Base-by-base conservation (phyloP, 2,888 invertebrate species). In the Drosophila subquinaria region DNA sequence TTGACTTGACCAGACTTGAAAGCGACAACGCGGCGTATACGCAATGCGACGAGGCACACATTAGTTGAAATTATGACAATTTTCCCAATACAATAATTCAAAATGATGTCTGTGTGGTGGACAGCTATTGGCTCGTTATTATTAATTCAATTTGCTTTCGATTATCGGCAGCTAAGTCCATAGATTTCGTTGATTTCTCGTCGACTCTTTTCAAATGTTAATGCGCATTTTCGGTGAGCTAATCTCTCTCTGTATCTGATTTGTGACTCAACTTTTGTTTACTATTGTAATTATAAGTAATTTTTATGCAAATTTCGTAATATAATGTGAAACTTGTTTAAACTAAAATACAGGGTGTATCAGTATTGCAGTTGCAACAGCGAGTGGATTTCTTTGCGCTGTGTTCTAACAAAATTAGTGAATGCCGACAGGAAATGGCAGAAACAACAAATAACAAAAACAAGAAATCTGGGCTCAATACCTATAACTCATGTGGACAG, bases 61-160 rank as follows among this genome's bases (percentile, higher is more conserved):
- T 89, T 84, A 81, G 85, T 78, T 73, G 78, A 89, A 87, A 89
- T 87, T 89, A 87, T 89, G 88, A 83, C 89, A 81, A 83, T 87
- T 86, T 88, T 73, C 53, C 77, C 47, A 67, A 76, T 83, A 73
- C 70, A 89, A 84, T 84, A 84, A 84, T 81, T 84, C 89, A 89
- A 81, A 72, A 75, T 81, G 57, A 84, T 76, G 71, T 40, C 56
- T 45, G 50, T 52, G 35, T 48, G 42, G 60, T 57, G 50, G 85
- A 85, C 88, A 88, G 79, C 76, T 70, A 82, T 81, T 64, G 86
- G 57, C 64, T 74, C 67, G 79, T 75, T 84, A 78, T 84, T 84
- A 84, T 84, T 76, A 78, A 89, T 87, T 84, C 84, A 84, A 84
- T 84, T 84, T 89, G 79, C 57, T 62, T 89, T 87, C 81, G 89